Evolutionary conservation across 2,113 vertebrate species (phyloP), one percentile per base, ranked within the genome.

Genomic region (Siniperca knerii): DNA sequence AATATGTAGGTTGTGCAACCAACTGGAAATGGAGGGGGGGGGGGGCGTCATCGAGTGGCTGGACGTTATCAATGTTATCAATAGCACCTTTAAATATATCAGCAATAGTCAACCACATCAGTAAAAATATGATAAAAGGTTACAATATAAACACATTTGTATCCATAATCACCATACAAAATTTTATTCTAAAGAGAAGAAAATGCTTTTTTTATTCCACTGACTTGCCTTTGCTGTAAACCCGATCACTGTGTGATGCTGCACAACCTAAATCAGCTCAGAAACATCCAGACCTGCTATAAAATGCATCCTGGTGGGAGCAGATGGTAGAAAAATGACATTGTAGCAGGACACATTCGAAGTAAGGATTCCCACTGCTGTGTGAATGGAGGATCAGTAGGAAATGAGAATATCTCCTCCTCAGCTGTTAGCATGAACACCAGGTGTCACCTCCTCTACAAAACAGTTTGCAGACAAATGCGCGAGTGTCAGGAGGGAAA

Each of bases 241-340:
- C 8, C 48, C 44, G 12, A 54, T 83, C 77, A 12, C 73, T 55
- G 64, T 29, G 44, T 76, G 70, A 52, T 33, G 60, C 57, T 25
- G 18, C 66, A 61, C n/a, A 33, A 46, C 21, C 73, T 66, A 62
- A 67, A 58, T 75, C 35, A 40, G 11, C 23, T 5, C 46, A 48
- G 46, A 48, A 48, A 48, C 46, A 48, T 40, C 6, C 11, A 50
- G 58, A 58, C 21, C 35, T 64, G 83, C 76, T 66, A 46, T 70
- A n/a, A 80, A 77, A 79, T 33, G 37, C 64, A 2, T 54, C 64
- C 85, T 62, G 75, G 8, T 88, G 83, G 64, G 52, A 87, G 54
- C 83, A 89, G 85, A 90, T 85, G 90, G 85, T 33, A 58, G 23
- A 50, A 18, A 73, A 79, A n/a, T 48, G 68, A 68, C 46, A 44